Conservation (phyloP, 1,140 invertebrate genomes). For the Lepidurus arcticus region DNA sequence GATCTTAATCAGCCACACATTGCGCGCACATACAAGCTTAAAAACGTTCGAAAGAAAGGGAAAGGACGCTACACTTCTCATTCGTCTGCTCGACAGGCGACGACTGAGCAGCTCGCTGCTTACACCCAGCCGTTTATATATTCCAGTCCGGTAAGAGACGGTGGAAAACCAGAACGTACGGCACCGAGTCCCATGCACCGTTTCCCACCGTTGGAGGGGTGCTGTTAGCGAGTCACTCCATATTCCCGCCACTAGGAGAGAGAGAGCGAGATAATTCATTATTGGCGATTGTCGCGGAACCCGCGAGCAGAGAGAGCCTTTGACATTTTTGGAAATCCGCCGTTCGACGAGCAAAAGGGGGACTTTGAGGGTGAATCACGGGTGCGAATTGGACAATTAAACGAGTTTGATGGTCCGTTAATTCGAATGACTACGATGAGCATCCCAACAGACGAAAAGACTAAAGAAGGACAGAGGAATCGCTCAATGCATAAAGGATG, state of each 20-base stretch:
- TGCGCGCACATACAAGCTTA: not conserved
- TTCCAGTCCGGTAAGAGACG: conserved; percentile 17
- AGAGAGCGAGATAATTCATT: not conserved
- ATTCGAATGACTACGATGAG: not conserved
- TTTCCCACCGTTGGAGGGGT: not conserved
- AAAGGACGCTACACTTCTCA: not conserved
- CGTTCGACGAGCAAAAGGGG: not conserved
- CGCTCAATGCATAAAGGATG: not conserved
- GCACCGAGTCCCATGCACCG: not conserved
- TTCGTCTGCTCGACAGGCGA: not conserved
- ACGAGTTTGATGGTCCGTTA: not conserved
- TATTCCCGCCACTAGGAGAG: not conserved
- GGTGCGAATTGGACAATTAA: conserved; percentile 16
- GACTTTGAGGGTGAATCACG: conserved; percentile 1
- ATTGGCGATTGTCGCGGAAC: not conserved
- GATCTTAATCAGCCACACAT: not conserved
- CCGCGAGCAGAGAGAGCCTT: not conserved
- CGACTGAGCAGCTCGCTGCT: conserved; percentile 3
- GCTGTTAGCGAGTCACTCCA: no score
- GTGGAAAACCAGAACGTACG: not conserved
- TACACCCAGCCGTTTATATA: not conserved
- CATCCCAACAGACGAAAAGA: not conserved
- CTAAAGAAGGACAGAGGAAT: not conserved
- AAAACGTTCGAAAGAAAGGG: not conserved
- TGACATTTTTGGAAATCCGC: not conserved